Evolutionary conservation across 2,113 vertebrate genomes (phyloP).

Genomic region (zebrafish (Danio rerio)): GRCz12tu NC_133182.1:63407501-63408000

Average conservation of each 20-base stretch:
- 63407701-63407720: not conserved
- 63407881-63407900: too few relatives aligned
- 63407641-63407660: conserved; percentile 35
- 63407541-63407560: conserved; percentile 44
- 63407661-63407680: conserved; percentile 20
- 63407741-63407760: conserved; percentile 42
- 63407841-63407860: not conserved
- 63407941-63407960: too few relatives aligned
- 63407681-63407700: conserved; percentile 23
- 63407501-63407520: conserved; percentile 31
- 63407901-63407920: too few relatives aligned
- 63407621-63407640: conserved; percentile 43
- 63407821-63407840: not conserved
- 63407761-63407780: conserved; percentile 36
- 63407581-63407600: conserved; percentile 53
- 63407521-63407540: conserved; percentile 22
- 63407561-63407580: conserved; percentile 55
- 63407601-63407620: conserved; percentile 57
- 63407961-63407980: too few relatives aligned
- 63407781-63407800: not conserved
- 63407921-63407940: too few relatives aligned
- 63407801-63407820: not conserved
- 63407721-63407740: conserved; percentile 29
- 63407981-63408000: too few relatives aligned
- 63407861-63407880: too few relatives aligned